Base-by-base conservation (phyloP, 2,113 vertebrate species). In the Lophura nycthemera region DNA sequence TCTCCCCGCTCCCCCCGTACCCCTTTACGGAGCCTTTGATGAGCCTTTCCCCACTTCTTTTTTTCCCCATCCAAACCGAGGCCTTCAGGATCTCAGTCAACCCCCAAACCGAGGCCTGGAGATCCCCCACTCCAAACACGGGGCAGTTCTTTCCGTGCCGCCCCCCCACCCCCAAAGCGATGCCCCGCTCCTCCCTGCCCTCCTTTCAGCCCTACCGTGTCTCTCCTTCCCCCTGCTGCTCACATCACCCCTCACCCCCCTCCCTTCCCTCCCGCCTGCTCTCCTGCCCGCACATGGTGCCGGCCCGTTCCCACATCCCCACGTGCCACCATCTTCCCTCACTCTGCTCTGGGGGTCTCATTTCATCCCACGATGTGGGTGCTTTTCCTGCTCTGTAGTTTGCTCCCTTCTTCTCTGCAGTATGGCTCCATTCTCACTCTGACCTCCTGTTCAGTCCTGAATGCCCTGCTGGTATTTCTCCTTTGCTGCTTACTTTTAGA, bases 361-460 rank as follows among this genome's bases (percentile, higher is more conserved):
- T 36, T 61, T 73, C 42, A 86, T n/a, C 64, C 88, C 78, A 21
- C 42, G 63, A 27, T 88, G 79, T 91, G 88, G 65, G 88, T n/a
- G 16, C 6, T 66, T 24, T 27, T 74, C 34, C 42, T 19, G 20
- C 32, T 32, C 61, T 40, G 1, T 22, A 8, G 13, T 18, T 71
- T 30, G 4, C 38, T 38, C 38, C 38, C 38, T 38, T 38, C 13
- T 8, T 27, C 47, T 34, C 36, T 6, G 38, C 38, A 38, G 38
- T 19, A 5, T 4, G 14, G 7, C 48, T 60, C 25, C 63, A 19
- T 20, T 22, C 67, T 61, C 50, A 22, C 64, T 32, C 47, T 7
- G 47, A 27, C 56, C 56, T 18, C 0, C 70, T 36, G 14, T 3
- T 36, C 2, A n/a, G 6, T 29, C 83, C 47, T 13, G 8, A 5